phyloP scores from a whole-genome alignment of 2,113 vertebrate genomes.

The Eptesicus fuscus region DNA sequence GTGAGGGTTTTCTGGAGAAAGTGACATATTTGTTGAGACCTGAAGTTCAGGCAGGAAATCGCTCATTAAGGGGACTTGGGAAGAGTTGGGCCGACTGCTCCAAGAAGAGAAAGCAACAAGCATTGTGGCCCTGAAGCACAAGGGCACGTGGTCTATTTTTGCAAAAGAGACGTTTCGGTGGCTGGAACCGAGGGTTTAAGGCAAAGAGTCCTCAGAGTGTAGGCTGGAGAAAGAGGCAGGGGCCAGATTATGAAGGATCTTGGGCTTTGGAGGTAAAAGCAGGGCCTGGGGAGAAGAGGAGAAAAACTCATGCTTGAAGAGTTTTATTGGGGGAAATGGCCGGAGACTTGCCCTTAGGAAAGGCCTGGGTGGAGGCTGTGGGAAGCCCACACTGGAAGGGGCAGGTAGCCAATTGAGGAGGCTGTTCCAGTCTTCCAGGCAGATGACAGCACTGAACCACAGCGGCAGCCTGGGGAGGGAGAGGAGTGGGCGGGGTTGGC shows the following conservation, averaged over 20 bases:
- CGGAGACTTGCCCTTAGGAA: not conserved
- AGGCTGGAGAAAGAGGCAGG: not conserved
- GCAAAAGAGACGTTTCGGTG: not conserved
- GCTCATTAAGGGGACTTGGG: not conserved
- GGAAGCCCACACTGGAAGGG: not conserved
- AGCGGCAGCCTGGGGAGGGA: not conserved
- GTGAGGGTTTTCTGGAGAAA: not conserved
- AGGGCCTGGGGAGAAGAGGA: not conserved
- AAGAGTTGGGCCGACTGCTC: not conserved
- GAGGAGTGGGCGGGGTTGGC: not conserved
- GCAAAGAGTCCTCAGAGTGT: not conserved
- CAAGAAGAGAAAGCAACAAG: not conserved
- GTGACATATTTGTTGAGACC: not conserved
- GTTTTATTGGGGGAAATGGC: not conserved
- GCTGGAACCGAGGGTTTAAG: not conserved
- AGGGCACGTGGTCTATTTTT: not conserved
- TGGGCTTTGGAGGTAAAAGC: not conserved
- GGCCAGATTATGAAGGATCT: not conserved
- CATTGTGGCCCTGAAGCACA: not conserved
- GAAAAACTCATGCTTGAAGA: not conserved
- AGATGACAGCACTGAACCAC: not conserved
- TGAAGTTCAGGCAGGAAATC: not conserved
- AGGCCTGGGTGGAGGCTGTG: not conserved
- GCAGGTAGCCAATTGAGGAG: not conserved
- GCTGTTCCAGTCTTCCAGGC: not conserved